These are phyloP conservation scores for Cettia cetti DNA, from an alignment of 2,113 vertebrate species.

Conservation along the genomic window DNA sequence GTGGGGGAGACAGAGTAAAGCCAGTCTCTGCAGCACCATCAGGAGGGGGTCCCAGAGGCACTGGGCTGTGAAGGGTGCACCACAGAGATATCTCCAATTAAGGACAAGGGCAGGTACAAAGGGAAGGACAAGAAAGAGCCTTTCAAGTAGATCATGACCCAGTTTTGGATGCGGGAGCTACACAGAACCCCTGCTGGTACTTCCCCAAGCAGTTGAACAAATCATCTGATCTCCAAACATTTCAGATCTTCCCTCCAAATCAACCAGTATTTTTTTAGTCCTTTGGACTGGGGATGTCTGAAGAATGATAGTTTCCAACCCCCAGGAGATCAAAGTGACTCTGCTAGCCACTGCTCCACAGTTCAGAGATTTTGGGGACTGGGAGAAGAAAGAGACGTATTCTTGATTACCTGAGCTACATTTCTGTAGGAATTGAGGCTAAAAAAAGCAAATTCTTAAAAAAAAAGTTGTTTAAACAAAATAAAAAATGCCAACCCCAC, in stretches of 20 bases:
- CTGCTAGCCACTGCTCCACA: not conserved
- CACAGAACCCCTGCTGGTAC: not conserved
- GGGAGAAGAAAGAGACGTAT: not conserved
- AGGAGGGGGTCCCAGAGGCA: not conserved
- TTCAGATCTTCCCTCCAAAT: not conserved
- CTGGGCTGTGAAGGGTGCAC: not conserved
- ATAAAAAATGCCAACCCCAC: not conserved
- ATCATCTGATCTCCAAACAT: not conserved
- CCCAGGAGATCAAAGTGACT: not conserved
- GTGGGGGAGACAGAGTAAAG: not conserved
- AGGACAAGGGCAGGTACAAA: not conserved
- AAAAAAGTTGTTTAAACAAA: not conserved
- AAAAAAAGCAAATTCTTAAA: not conserved
- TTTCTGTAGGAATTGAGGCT: not conserved
- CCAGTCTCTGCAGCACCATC: rapidly evolving
- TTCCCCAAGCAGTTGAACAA: not conserved
- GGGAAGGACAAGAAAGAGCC: not conserved
- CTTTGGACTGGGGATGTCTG: not conserved
- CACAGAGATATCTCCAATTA: not conserved
- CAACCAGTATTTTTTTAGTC: not conserved
- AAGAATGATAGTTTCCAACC: not conserved
- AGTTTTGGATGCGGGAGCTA: not conserved
- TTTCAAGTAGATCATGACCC: not conserved
- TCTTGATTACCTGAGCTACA: not conserved
- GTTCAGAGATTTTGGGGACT: not conserved